phyloP scores from a whole-genome alignment of 2,888 invertebrate genomes.

The Exephanes ischioxanthus region DNA sequence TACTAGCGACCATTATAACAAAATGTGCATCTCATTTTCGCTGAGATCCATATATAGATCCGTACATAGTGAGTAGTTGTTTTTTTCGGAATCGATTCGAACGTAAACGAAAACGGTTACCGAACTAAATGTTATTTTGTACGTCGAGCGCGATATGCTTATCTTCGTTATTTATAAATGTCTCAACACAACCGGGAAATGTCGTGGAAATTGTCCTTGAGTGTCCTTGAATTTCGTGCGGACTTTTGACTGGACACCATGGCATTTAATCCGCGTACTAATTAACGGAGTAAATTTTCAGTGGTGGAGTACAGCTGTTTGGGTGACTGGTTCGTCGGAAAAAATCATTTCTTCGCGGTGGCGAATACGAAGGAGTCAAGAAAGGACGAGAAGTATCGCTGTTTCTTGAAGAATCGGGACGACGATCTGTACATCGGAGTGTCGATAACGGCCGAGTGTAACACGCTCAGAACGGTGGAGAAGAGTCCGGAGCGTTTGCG shows the following conservation, averaged over 20 bases:
- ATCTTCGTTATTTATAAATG: no score
- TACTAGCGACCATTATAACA: not conserved
- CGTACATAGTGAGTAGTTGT: no score
- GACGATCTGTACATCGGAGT: conserved; percentile 96
- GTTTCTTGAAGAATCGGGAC: conserved; percentile 97
- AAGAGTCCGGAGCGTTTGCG: conserved; percentile 96
- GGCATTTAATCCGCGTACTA: conserved; percentile 9
- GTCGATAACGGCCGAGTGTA: conserved; percentile 97
- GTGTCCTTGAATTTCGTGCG: not conserved
- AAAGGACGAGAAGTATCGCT: conserved; percentile 97
- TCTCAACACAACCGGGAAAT: no score
- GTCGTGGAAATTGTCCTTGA: no score
- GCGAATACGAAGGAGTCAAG: conserved; percentile 98
- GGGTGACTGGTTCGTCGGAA: conserved; percentile 98
- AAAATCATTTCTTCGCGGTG: conserved; percentile 99
- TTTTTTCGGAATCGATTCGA: no score
- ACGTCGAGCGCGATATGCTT: no score
- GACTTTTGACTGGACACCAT: no score
- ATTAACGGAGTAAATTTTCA: conserved; percentile 69
- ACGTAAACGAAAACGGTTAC: no score
- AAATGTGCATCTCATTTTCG: not conserved
- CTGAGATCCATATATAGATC: no score
- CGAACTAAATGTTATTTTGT: no score
- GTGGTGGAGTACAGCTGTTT: conserved; percentile 96
- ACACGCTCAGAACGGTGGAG: conserved; percentile 96